phyloP scores from a whole-genome alignment of 2,113 vertebrate species.

The Saguinus imperator region DNA sequence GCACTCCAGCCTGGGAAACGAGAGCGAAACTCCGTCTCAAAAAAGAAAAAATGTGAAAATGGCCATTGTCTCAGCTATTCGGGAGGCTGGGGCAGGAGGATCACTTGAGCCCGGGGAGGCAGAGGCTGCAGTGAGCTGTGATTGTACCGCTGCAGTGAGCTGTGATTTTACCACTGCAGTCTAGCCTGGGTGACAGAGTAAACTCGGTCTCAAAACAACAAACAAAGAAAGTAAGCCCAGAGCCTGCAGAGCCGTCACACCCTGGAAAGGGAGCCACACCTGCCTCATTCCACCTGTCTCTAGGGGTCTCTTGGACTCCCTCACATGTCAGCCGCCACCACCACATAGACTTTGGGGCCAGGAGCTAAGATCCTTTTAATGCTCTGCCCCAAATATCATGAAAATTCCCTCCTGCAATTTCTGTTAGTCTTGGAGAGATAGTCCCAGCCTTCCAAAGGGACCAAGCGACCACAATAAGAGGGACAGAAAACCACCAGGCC shows the following conservation, averaged over 20 bases:
- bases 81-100: not conserved
- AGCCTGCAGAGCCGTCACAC: fast-evolving
- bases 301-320: not conserved
- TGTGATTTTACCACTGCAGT: not conserved
- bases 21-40: too few species aligned
- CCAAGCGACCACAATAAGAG: not conserved
- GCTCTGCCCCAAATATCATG: constrained; percentile 27
- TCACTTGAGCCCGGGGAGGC: not conserved
- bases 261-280: too few species aligned
- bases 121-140: not conserved
- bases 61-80: too few species aligned
- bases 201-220: not conserved
- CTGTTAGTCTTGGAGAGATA: too few species aligned
- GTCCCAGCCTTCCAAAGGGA: not conserved
- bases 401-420: not conserved
- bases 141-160: not conserved
- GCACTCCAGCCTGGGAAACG: too few species aligned
- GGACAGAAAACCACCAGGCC: too few species aligned
- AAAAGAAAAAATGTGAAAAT: too few species aligned
- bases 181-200: not conserved
- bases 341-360: fast-evolving
- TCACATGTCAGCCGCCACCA: not conserved
- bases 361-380: not conserved
- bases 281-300: not conserved
- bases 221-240: not conserved